Conservation (phyloP, 2,113 vertebrate genomes). For the Colinus virginianus region DNA sequence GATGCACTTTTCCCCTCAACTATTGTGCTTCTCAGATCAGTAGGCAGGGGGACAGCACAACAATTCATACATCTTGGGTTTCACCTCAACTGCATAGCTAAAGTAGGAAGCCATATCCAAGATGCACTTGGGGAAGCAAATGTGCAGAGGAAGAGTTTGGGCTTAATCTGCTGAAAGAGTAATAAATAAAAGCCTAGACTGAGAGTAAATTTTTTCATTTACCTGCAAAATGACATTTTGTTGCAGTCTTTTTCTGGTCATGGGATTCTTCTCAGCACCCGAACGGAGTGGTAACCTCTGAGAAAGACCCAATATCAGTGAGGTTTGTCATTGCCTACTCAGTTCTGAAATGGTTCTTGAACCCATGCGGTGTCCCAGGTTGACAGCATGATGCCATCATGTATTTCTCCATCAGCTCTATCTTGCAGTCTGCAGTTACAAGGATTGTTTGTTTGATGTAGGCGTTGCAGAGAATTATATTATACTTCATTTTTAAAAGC, state of each 20-base stretch:
- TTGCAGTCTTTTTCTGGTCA: neutral
- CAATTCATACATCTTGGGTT: neutral
- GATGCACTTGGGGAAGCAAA: neutral
- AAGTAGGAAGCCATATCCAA: neutral
- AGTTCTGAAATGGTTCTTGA: neutral
- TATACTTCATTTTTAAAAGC: neutral
- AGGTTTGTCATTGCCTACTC: neutral
- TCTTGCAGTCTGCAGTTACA: neutral
- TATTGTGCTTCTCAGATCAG: neutral
- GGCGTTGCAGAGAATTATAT: neutral
- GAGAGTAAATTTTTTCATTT: neutral
- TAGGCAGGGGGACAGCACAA: neutral
- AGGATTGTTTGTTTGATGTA: neutral
- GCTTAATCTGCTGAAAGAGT: neutral
- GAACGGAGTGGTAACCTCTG: neutral
- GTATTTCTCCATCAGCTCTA: neutral
- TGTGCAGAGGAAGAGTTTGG: neutral
- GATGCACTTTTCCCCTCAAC: neutral
- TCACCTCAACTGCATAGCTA: neutral
- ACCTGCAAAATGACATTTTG: neutral
- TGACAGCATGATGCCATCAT: neutral
- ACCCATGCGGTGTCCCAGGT: neutral
- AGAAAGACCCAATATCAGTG: neutral
- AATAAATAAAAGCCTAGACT: neutral
- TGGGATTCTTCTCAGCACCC: neutral